These are phyloP conservation scores for Heliconius ismenius DNA, from an alignment of 2,888 invertebrate species.

Conservation along the genomic window DNA sequence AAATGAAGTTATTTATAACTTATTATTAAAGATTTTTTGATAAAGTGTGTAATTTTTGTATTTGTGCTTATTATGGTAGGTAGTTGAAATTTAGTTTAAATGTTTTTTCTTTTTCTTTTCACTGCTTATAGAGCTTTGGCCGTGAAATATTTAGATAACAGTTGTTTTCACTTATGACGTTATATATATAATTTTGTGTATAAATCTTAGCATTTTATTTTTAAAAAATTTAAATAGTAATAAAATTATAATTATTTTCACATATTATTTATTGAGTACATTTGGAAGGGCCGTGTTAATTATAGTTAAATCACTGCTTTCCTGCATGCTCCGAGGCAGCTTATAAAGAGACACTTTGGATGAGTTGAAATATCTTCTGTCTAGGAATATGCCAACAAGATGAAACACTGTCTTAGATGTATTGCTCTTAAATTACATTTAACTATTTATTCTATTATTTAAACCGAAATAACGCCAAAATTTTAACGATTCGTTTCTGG, in stretches of 20 bases:
- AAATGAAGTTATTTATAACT: not conserved
- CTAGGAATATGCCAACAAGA: constrained; percentile 28
- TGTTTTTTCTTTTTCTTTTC: not conserved
- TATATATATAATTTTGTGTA: too few relatives aligned
- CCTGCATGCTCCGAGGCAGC: constrained; percentile 23
- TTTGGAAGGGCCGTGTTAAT: constrained; percentile 1
- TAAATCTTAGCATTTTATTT: too few relatives aligned
- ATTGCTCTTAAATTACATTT: constrained; percentile 45
- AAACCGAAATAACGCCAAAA: constrained; percentile 66
- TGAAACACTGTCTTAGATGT: constrained; percentile 59
- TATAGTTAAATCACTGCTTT: constrained; percentile 27
- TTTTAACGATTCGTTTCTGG: constrained; percentile 31
- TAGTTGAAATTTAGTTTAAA: not conserved
- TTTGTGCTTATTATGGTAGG: too few relatives aligned
- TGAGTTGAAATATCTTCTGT: constrained; percentile 24
- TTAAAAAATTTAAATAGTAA: too few relatives aligned
- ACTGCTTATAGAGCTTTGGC: not conserved
- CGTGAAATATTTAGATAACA: not conserved
- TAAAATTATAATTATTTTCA: too few relatives aligned
- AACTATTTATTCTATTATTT: constrained; percentile 51
- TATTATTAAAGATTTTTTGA: not conserved
- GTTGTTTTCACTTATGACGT: not conserved
- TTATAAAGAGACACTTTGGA: constrained; percentile 27
- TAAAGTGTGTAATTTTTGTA: too few relatives aligned
- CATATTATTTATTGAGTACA: constrained; percentile 11